These are phyloP conservation scores for Rhinichthys osculus DNA, from an alignment of 2,797 vertebrate genomes.

Conservation along the genomic window DNA sequence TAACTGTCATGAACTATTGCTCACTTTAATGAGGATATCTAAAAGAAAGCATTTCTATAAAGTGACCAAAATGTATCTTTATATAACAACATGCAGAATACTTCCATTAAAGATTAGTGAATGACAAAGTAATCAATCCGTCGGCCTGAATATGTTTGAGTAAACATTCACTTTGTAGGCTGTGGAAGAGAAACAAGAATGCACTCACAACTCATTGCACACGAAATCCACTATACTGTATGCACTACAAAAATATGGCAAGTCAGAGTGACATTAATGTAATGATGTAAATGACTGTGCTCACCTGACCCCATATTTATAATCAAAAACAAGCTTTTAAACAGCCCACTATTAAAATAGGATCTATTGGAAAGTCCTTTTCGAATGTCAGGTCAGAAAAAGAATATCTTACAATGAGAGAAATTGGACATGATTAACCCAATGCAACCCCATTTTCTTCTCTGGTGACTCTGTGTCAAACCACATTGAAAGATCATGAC, in stretches of 20 bases:
- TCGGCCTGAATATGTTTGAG: too few relatives aligned
- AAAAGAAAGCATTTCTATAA: not conserved
- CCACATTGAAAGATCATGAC: conserved; percentile 58
- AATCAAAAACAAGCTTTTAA: conserved; percentile 18
- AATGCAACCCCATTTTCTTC: conserved; percentile 74
- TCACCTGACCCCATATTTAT: not conserved
- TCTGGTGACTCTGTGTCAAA: conserved; percentile 64
- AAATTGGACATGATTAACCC: conserved; percentile 79
- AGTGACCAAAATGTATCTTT: not conserved
- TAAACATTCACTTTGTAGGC: not conserved
- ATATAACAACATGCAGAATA: not conserved
- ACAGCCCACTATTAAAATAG: conserved; percentile 5
- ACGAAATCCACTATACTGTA: not conserved
- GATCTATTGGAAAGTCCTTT: conserved; percentile 18
- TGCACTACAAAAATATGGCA: not conserved
- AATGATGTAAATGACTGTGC: not conserved
- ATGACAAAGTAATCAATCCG: not conserved
- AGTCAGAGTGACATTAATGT: not conserved
- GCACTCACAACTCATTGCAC: not conserved
- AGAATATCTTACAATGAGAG: conserved; percentile 60
- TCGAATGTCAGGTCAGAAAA: conserved; percentile 60
- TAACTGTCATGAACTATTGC: conserved; percentile 30
- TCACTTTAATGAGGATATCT: not conserved
- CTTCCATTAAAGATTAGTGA: not conserved
- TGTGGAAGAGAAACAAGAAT: not conserved